Evolutionary conservation across 2,113 vertebrate genomes (phyloP).

Genomic region (Glareola pratincola): DNA sequence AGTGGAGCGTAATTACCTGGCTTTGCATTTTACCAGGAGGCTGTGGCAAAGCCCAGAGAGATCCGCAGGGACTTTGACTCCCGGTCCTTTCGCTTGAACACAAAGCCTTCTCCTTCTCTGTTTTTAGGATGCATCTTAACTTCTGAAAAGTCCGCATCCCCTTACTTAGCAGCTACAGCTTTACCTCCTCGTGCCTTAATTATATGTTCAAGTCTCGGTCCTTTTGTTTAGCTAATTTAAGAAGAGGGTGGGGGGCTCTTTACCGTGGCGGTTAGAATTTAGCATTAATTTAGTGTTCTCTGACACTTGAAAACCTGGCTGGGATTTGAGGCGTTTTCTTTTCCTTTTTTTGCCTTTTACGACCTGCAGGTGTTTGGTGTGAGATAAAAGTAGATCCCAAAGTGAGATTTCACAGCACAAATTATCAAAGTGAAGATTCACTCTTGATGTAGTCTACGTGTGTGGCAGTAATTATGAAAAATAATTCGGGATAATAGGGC

Average conservation of each 20-base stretch:
- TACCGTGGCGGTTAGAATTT: slow-evolving; percentile 36
- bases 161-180: slow-evolving; percentile 12
- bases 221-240: slow-evolving; percentile 64
- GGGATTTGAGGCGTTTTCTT: slow-evolving; percentile 54
- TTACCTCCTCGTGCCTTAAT: slow-evolving; percentile 38
- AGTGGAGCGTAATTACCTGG: slow-evolving; percentile 3
- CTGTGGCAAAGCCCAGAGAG: not conserved
- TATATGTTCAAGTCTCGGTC: slow-evolving; percentile 3
- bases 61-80: not conserved
- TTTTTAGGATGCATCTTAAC: slow-evolving; percentile 5
- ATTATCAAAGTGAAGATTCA: slow-evolving; percentile 78
- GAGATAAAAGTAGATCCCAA: slow-evolving; percentile 79
- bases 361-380: slow-evolving; percentile 76
- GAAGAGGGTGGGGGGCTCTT: slow-evolving; percentile 38
- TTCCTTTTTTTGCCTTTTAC: slow-evolving; percentile 67
- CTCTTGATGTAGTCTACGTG: slow-evolving; percentile 80
- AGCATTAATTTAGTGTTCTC: slow-evolving; percentile 59
- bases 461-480: slow-evolving; percentile 79
- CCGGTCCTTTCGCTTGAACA: not conserved
- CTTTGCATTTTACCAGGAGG: slow-evolving; percentile 16
- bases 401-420: slow-evolving; percentile 72
- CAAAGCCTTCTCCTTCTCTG: not conserved
- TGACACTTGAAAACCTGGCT: slow-evolving; percentile 60
- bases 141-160: not conserved
- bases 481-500: slow-evolving; percentile 72